These are phyloP conservation scores for Neotragus pygmaeus DNA, from an alignment of 2,113 vertebrate species.

Conservation along the genomic window DNA sequence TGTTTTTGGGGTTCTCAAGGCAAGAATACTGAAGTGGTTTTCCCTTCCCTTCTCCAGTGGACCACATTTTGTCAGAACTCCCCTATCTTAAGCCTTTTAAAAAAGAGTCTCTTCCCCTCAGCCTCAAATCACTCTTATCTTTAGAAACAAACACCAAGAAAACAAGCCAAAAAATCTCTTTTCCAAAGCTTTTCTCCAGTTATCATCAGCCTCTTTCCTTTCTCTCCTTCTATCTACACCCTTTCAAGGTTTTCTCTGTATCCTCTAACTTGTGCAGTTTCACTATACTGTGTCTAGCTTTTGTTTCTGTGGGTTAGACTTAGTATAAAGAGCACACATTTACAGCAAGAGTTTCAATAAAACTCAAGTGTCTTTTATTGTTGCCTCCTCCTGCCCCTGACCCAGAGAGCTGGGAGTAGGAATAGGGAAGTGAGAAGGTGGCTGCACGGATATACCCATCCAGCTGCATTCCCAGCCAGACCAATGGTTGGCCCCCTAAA, in stretches of 20 bases:
- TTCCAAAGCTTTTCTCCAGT: neutral
- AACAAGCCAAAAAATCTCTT: neutral
- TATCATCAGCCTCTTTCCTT: neutral
- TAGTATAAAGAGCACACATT: neutral
- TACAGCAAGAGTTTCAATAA: neutral
- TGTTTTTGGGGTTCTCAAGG: too few species aligned
- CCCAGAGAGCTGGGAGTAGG: neutral
- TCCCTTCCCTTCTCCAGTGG: neutral
- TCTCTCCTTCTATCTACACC: too few species aligned
- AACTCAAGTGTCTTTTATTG: neutral
- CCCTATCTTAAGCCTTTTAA: neutral
- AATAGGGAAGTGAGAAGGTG: neutral
- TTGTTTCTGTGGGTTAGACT: neutral
- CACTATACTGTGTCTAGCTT: neutral
- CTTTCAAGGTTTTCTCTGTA: neutral
- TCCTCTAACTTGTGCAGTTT: neutral
- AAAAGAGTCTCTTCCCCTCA: neutral
- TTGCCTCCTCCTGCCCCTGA: neutral
- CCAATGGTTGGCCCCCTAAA: too few species aligned
- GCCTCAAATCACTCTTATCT: neutral
- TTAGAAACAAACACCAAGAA: slow-evolving; percentile 16
- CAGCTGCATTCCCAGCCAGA: neutral
- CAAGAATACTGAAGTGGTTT: too few species aligned
- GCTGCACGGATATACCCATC: too few species aligned
- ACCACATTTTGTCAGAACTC: neutral